A percentile compares a stretch with the other conserved stretches of the same genome.
Conservation (phyloP, 2,888 invertebrate species). For the Beris chalybata region DNA sequence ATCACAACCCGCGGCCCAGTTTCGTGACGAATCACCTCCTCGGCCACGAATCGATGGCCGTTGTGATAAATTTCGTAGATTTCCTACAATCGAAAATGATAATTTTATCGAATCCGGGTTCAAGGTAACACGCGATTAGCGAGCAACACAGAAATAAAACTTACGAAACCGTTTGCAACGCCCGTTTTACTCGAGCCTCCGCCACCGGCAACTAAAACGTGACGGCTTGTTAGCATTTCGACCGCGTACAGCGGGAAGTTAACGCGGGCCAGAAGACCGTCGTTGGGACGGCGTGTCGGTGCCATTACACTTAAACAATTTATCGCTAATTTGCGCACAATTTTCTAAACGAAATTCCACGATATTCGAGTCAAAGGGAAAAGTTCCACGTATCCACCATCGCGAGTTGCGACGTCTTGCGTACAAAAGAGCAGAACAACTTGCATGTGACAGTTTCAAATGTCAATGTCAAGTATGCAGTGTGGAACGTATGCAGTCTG, state of each 20-base stretch:
- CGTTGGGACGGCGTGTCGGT: conserved; percentile 62
- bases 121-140: background rate
- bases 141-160: conserved; percentile 52
- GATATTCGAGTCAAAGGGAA: conserved; percentile 25
- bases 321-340: background rate
- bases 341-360: background rate
- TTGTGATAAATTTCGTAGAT: conserved; percentile 89
- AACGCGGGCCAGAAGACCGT: conserved; percentile 80
- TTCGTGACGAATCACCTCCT: conserved; percentile 86
- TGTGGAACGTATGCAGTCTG: background rate
- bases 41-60: conserved; percentile 79
- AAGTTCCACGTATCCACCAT: conserved; percentile 40
- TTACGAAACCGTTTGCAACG: conserved; percentile 95
- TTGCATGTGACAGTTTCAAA: conserved; percentile 10
- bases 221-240: conserved; percentile 86
- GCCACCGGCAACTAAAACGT: conserved; percentile 95
- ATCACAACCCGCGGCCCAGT: conserved; percentile 88
- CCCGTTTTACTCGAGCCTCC: conserved; percentile 97
- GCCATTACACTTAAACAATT: conserved; percentile 59
- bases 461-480: conserved; percentile 7
- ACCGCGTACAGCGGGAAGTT: conserved; percentile 93
- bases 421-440: conserved; percentile 23
- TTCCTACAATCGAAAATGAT: conserved; percentile 66
- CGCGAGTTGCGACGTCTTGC: conserved; percentile 25
- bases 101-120: background rate